Evolutionary conservation across 1,140 invertebrate species (phyloP), one percentile per base, ranked within the genome.

Genomic region (Hyles euphorbiae): DNA sequence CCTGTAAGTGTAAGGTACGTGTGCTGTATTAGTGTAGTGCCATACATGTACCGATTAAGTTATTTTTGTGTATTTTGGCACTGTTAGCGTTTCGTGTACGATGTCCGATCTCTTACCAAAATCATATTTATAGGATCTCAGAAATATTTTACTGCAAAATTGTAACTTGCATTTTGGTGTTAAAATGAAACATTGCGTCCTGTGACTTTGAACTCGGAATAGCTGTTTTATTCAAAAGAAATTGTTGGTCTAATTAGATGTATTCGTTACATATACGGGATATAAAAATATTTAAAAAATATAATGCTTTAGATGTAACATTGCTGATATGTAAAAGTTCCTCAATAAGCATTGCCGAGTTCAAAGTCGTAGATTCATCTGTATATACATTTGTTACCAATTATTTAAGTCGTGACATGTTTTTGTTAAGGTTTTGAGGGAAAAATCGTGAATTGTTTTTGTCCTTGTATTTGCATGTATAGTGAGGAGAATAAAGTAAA

Each of bases 401-500:
- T 65, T 52, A 47, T 63, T 68, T 77, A 74, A 74, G 64, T 68
- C 61, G 59, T 67, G 70, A 68, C 58, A 61, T 62, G 62, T 72
- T 76, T 75, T 70, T 67, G 63, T 72, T 76, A 68, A 61, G 65
- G 61, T 80, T 76, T 74, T 70, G 68, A 63, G 49, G 60, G 58
- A 57, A 77, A 22, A 70, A 72, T 72, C 58, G 71, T 70, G 50
- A 77, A 66, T 75, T 70, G 67, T 78, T 63, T 70, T 81, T 76
- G 72, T 76, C 76, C 72, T 76, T 86, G 75, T 86, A 88, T 83
- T 85, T 82, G 81, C 77, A 84, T 86, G 76, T 84, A 60, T 88
- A 88, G 81, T 79, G 74, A 83, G 79, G 72, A 81, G 74, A 88
- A 86, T 88, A 86, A 87, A 88, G 74, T 83, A 82, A 83, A 66